A percentile compares a stretch with the other conserved stretches of the same genome.
Conservation (phyloP, 2,797 vertebrate genomes). For the Onychomys torridus region DNA sequence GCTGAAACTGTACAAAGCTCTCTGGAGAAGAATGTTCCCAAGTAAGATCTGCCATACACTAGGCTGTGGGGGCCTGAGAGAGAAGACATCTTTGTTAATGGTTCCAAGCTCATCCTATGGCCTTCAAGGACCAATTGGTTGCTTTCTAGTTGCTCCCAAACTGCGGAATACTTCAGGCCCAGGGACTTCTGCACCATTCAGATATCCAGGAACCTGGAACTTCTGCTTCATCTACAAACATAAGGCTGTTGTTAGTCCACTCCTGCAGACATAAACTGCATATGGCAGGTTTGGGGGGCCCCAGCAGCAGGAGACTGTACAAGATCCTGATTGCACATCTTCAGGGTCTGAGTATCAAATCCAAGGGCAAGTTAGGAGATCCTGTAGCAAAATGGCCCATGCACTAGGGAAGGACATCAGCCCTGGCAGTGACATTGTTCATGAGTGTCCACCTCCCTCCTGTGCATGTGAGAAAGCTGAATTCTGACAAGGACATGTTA, state of each 20-base stretch:
- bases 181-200: neutral
- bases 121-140: neutral
- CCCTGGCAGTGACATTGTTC: neutral
- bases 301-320: accelerated
- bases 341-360: neutral
- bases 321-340: accelerated
- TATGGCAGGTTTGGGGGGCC: neutral
- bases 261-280: neutral
- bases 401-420: accelerated
- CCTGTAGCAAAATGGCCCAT: accelerated
- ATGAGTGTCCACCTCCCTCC: neutral
- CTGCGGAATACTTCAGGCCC: neutral
- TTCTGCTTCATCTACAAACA: accelerated
- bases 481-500: accelerated
- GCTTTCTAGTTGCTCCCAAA: neutral
- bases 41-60: neutral
- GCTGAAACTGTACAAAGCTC: neutral
- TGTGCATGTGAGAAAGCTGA: neutral
- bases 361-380: neutral
- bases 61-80: neutral
- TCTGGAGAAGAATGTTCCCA: neutral
- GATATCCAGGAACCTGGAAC: neutral
- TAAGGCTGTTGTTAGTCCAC: neutral
- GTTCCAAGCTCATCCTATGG: too few species aligned
- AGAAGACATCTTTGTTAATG: neutral